These are phyloP conservation scores for Chloroceryle aenea DNA, from an alignment of 2,113 vertebrate species.

Conservation along the genomic window DNA sequence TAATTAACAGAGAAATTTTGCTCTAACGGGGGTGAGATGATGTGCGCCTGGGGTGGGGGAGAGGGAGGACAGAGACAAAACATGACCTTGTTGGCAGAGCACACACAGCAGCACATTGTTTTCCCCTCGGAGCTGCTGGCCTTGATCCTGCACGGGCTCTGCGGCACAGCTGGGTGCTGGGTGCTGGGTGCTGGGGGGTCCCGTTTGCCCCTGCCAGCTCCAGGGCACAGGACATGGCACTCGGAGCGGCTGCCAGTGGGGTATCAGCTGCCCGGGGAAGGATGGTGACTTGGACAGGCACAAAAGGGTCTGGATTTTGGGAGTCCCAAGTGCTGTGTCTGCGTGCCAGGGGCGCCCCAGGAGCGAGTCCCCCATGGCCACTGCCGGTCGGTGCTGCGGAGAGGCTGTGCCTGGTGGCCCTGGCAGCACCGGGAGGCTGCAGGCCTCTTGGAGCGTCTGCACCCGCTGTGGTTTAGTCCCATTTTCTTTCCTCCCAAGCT, in stretches of 20 bases:
- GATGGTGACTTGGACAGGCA: fast-evolving
- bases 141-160: neutral
- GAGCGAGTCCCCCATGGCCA: fast-evolving
- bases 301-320: neutral
- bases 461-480: fast-evolving
- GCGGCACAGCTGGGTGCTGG: neutral
- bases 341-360: neutral
- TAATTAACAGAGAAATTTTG: slow-evolving; percentile 44
- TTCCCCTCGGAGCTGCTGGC: neutral
- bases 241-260: fast-evolving
- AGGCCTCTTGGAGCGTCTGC: fast-evolving
- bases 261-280: fast-evolving
- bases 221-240: neutral
- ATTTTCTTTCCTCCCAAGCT: neutral
- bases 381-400: fast-evolving
- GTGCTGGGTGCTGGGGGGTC: neutral
- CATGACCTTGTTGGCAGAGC: slow-evolving; percentile 60
- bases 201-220: fast-evolving
- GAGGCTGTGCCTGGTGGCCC: neutral
- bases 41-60: neutral
- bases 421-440: neutral
- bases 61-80: slow-evolving; percentile 58
- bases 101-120: slow-evolving; percentile 42
- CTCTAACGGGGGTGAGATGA: neutral
- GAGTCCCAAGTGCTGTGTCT: fast-evolving